These are phyloP conservation scores for Scaptomyza tumidula DNA, from an alignment of 2,888 invertebrate species.

Conservation along the genomic window DNA sequence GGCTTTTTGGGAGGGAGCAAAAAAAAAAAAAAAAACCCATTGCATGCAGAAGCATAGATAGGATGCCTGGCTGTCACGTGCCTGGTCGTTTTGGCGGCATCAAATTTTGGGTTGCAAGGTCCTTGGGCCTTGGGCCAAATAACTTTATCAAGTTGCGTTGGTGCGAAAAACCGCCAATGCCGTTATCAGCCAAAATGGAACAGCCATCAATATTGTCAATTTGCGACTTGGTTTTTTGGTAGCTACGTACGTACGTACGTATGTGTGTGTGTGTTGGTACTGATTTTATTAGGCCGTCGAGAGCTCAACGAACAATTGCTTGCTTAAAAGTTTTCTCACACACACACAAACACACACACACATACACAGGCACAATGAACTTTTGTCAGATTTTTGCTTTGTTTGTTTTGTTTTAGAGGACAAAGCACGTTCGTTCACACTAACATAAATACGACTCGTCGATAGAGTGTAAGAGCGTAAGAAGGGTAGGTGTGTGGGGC, in stretches of 20 bases:
- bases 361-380: constrained; percentile 39
- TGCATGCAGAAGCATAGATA: constrained; percentile 22
- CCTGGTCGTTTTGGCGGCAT: constrained; percentile 16
- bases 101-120: constrained; percentile 49
- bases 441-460: constrained; percentile 24
- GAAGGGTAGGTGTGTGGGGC: not conserved
- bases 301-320: constrained; percentile 60
- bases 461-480: not conserved
- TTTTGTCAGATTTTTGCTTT: constrained; percentile 45
- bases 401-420: constrained; percentile 43
- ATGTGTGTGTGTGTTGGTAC: constrained; percentile 25
- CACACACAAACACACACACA: constrained; percentile 42
- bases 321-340: constrained; percentile 69
- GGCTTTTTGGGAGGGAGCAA: not conserved
- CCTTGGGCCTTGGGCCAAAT: constrained; percentile 32
- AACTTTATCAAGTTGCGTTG: constrained; percentile 60
- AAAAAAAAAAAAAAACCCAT: not conserved
- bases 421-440: constrained; percentile 61
- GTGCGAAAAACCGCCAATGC: constrained; percentile 26
- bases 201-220: constrained; percentile 49
- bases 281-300: constrained; percentile 69
- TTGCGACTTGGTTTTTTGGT: constrained; percentile 21
- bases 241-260: not conserved
- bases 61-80: constrained; percentile 32
- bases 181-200: constrained; percentile 29